Conservation (phyloP, 2,888 invertebrate species). For the Drosophila tripunctata region DNA sequence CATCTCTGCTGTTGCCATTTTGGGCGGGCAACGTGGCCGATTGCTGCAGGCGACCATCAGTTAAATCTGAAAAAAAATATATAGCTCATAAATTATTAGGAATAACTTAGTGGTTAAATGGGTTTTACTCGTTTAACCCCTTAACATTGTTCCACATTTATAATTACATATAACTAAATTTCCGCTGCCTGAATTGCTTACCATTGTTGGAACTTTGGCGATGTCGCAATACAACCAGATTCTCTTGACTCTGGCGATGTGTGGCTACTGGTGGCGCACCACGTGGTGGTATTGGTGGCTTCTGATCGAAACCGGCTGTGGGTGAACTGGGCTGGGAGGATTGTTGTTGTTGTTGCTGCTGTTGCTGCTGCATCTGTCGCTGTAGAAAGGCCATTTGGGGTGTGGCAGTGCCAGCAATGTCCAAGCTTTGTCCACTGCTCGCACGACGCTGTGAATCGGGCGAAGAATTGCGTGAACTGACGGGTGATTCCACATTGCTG, state of each 20-base stretch:
- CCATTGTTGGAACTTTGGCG: constrained; percentile 81
- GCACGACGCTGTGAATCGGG: constrained; percentile 85
- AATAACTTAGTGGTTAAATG: too few species aligned
- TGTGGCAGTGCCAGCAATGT: constrained; percentile 83
- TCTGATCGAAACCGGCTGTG: constrained; percentile 83
- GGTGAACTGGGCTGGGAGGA: constrained; percentile 75
- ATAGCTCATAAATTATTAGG: too few species aligned
- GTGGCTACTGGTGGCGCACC: constrained; percentile 87
- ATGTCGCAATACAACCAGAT: constrained; percentile 80
- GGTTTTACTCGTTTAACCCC: too few species aligned
- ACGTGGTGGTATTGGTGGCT: constrained; percentile 87
- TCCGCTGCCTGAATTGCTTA: constrained; percentile 39
- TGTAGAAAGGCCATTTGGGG: constrained; percentile 86
- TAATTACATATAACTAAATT: too few species aligned
- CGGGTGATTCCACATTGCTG: constrained; percentile 85
- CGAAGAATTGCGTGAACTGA: constrained; percentile 86
- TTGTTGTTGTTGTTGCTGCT: constrained; percentile 55
- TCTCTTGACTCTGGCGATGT: constrained; percentile 83
- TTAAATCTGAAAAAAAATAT: constrained; percentile 64
- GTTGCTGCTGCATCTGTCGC: constrained; percentile 84
- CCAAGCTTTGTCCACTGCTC: constrained; percentile 79
- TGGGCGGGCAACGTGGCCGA: constrained; percentile 80
- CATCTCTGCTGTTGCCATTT: constrained; percentile 82
- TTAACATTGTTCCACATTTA: too few species aligned
- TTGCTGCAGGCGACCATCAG: constrained; percentile 72